These are phyloP conservation scores for Caenorhabditis panamensis DNA, from an alignment of 2,888 invertebrate species.

Conservation along the genomic window DNA sequence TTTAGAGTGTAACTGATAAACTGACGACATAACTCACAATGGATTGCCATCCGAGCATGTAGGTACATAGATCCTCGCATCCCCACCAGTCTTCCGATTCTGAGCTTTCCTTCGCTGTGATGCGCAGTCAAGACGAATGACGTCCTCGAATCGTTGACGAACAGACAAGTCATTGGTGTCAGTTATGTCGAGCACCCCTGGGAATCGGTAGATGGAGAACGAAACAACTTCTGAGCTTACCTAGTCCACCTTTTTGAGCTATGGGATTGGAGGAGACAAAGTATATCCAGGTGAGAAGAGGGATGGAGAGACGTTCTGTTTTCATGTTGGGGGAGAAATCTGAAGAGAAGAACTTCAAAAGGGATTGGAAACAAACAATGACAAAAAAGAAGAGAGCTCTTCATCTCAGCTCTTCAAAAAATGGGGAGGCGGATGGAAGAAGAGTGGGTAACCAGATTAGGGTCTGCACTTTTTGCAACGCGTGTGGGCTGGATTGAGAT, in stretches of 20 bases:
- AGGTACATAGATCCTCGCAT: conserved; percentile 60
- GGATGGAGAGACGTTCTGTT: conserved; percentile 32
- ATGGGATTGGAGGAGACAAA: conserved; percentile 38
- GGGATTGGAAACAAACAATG: no score
- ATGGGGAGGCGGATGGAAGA: not conserved
- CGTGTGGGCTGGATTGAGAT: conserved; percentile 47
- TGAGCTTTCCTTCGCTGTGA: conserved; percentile 63
- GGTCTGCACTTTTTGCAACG: conserved; percentile 46
- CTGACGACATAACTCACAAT: conserved; percentile 58
- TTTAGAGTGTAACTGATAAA: no score
- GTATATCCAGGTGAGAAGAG: conserved; percentile 42
- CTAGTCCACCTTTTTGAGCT: conserved; percentile 43
- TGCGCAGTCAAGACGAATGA: conserved; percentile 62
- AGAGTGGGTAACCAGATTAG: conserved; percentile 46
- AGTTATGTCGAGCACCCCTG: conserved; percentile 55
- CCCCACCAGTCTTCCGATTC: conserved; percentile 46
- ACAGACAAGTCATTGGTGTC: conserved; percentile 42
- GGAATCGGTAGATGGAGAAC: not conserved
- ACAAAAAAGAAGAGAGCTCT: no score
- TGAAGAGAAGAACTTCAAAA: no score
- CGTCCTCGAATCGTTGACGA: conserved; percentile 47
- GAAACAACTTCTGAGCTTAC: not conserved
- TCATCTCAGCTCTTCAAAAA: no score
- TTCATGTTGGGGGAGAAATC: conserved; percentile 21
- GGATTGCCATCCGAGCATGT: conserved; percentile 59